Evolutionary conservation across 2,113 vertebrate species (phyloP), one percentile per base, ranked within the genome.

Genomic region (Brevimyrus niger): DNA sequence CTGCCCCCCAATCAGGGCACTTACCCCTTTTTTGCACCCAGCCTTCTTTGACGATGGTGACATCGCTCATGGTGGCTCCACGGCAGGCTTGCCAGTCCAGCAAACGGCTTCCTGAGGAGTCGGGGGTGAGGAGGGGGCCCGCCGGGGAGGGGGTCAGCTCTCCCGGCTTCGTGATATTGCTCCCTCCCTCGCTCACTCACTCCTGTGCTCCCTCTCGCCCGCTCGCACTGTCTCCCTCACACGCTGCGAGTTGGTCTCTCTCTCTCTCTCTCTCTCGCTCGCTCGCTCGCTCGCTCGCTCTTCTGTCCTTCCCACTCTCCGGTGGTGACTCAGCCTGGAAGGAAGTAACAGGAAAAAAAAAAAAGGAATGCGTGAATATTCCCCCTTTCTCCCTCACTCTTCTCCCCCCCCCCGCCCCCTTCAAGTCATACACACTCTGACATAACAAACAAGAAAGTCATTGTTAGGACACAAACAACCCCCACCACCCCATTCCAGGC

Each of bases 11-110:
- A 69, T 91, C 92, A 91, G 51, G 93, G 92, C 93, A 96, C 97
- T 98, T 95, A 99, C 98, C 98, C 96, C 98, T 97, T 97, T 99
- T 99, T 95, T 99, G 98, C 93, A 99, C 97, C 98, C 98, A 99
- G 93, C 98, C 98, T 97, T 99, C 98, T 95, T 97, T 99, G 96
- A 99, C 97, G 96, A 99, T 97, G 96, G 97, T 99, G 95, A 98
- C 97, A 99, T 99, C 98, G 97, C 97, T 98, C 98, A 99, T 99
- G 97, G 95, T 98, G 97, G 95, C 97, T 97, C 96, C 97, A 96
- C 96, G 94, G 95, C 94, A 96, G 96, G 97, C 96, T 94, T 93
- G 94, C 95, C 94, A 94, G 94, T 93, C 96, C 93, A 94, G 93
- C 93, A 96, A 96, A 96, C 97, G 94, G 93, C 95, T 93, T 97